Percentiles rank a stretch among this genome's conserved stretches.
phyloP scores from a whole-genome alignment of 2,888 invertebrate genomes.

The Disparrhopalites patrizii region DNA sequence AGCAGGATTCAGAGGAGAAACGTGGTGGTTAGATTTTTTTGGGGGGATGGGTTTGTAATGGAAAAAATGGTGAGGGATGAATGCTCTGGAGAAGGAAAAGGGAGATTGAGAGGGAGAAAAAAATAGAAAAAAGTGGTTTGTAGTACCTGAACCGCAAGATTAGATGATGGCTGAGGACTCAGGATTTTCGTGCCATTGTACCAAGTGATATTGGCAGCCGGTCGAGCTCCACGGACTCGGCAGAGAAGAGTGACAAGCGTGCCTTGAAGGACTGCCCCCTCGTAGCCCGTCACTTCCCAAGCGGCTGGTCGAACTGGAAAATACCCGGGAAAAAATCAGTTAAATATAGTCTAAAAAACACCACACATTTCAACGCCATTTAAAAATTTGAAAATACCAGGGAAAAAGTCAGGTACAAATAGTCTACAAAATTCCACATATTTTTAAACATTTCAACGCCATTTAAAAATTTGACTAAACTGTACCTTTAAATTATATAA shows the following conservation, averaged over 20 bases:
- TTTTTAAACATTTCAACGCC: no score
- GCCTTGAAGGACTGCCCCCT: conserved; percentile 74
- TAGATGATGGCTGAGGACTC: conserved; percentile 49
- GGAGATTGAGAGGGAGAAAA: no score
- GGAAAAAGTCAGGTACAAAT: not conserved
- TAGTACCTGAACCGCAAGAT: conserved; percentile 49
- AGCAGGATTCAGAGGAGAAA: no score
- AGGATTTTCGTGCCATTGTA: conserved; percentile 65
- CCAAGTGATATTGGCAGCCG: conserved; percentile 80
- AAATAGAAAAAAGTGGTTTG: no score
- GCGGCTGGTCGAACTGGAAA: conserved; percentile 72
- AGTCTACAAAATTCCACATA: not conserved
- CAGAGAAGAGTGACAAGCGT: conserved; percentile 75
- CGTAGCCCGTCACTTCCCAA: conserved; percentile 70
- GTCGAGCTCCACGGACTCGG: conserved; percentile 67
- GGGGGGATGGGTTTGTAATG: no score
- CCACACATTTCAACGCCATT: not conserved
- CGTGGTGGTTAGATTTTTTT: no score
- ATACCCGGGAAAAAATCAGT: not conserved
- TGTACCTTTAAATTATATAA: no score
- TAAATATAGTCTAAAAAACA: not conserved
- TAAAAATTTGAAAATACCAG: conserved; percentile 59
- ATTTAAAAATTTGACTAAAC: no score
- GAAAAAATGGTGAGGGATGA: no score
- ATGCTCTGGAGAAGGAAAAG: no score